A percentile compares a stretch with the other conserved stretches of the same genome.
These are phyloP conservation scores for Branchellion lobata DNA, from an alignment of 2,888 invertebrate genomes.

Conservation along the genomic window DNA sequence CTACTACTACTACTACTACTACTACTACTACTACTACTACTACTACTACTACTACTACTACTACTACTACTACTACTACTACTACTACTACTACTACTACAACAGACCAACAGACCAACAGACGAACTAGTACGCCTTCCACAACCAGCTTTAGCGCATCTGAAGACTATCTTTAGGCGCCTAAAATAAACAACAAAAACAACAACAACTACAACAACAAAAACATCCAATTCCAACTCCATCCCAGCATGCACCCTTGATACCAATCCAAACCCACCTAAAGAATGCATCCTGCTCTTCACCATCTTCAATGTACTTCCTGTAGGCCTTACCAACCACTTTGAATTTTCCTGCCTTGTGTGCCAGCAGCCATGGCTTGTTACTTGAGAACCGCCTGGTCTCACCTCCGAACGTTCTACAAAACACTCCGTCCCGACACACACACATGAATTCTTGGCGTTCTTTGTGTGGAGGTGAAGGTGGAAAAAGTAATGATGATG, in stretches of 20 bases:
- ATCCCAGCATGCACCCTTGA: background rate
- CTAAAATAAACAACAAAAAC: background rate
- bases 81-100: background rate
- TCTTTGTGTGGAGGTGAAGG: too few relatives aligned
- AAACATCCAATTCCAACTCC: background rate
- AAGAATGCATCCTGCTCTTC: slow-evolving; percentile 5
- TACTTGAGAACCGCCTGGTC: background rate
- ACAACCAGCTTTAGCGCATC: too few relatives aligned
- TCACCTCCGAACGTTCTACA: slow-evolving; percentile 10
- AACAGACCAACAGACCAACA: too few relatives aligned
- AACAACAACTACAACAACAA: background rate
- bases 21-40: too few relatives aligned
- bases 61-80: background rate
- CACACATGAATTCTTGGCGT: slow-evolving; percentile 15
- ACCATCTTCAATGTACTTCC: background rate
- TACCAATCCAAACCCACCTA: slow-evolving; percentile 1
- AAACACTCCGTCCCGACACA: slow-evolving; percentile 11
- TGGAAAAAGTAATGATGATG: too few relatives aligned
- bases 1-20: too few relatives aligned
- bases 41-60: too few relatives aligned
- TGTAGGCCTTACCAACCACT: background rate
- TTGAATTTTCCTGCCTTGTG: background rate
- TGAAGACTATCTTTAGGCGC: too few relatives aligned
- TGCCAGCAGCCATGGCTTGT: slow-evolving; percentile 1
- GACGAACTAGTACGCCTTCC: too few relatives aligned